phyloP scores from a whole-genome alignment of 2,113 vertebrate species.

The Empidonax traillii region DNA sequence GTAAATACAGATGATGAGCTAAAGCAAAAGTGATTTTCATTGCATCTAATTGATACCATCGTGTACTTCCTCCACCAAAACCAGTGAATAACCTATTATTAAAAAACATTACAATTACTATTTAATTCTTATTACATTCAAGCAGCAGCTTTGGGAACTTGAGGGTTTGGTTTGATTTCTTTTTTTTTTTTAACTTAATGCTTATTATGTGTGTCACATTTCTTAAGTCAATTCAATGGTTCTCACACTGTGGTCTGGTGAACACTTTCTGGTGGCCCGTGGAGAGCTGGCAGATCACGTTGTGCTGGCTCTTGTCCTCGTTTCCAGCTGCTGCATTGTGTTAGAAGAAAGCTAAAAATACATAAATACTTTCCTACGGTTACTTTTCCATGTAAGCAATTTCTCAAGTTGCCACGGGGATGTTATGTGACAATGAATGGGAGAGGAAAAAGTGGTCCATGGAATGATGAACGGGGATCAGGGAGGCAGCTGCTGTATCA shows the following conservation, averaged over 20 bases:
- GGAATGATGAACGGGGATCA: neutral
- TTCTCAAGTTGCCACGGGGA: constrained; percentile 10
- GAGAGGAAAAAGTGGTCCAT: neutral
- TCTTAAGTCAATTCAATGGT: constrained; percentile 12
- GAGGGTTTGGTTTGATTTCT: neutral
- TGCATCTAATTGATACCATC: neutral
- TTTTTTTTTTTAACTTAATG: neutral
- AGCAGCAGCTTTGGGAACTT: constrained; percentile 13
- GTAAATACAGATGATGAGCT: neutral
- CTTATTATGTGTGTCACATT: constrained; percentile 4
- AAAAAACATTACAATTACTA: neutral
- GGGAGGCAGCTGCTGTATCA: neutral
- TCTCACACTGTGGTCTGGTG: constrained; percentile 43
- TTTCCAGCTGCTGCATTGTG: constrained; percentile 62
- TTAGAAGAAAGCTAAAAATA: constrained; percentile 64
- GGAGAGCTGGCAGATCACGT: constrained; percentile 39
- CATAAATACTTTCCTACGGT: constrained; percentile 37
- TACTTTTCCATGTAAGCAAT: constrained; percentile 50
- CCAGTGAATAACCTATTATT: neutral
- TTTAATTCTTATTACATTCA: neutral
- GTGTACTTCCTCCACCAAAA: neutral
- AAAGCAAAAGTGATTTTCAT: neutral
- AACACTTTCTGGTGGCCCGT: constrained; percentile 40
- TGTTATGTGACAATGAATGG: neutral
- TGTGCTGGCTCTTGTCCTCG: constrained; percentile 41